Conservation (phyloP, 1,140 invertebrate genomes). For the Diachasma alloeum region DNA sequence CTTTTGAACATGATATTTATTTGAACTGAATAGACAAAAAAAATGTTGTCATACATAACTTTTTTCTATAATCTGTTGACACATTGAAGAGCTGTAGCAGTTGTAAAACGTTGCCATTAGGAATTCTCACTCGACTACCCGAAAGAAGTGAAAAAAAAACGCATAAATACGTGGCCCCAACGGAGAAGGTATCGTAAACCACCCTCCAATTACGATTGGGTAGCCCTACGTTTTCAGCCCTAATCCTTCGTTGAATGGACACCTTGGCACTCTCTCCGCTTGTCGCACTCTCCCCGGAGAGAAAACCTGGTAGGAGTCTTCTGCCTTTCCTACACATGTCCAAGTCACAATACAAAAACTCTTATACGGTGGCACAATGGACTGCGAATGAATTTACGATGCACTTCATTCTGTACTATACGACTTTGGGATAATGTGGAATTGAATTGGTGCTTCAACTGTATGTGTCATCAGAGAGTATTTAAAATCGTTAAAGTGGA, state of each 20-base stretch:
- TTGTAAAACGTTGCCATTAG: background rate
- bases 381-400: background rate
- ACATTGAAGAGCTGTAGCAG: background rate
- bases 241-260: conserved; percentile 11
- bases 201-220: conserved; percentile 5
- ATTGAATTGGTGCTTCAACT: background rate
- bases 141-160: background rate
- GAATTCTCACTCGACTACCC: background rate
- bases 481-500: background rate
- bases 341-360: background rate
- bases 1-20: no score
- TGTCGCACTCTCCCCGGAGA: background rate
- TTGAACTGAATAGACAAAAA: no score
- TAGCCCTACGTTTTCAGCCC: background rate
- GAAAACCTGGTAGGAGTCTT: background rate
- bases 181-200: background rate
- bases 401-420: background rate
- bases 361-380: background rate
- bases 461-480: background rate
- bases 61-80: background rate
- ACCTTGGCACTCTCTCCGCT: background rate
- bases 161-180: background rate
- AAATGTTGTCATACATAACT: no score
- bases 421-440: background rate
- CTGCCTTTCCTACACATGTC: background rate